These are phyloP conservation scores for Erannis defoliaria DNA, from an alignment of 2,888 invertebrate species.

Conservation along the genomic window DNA sequence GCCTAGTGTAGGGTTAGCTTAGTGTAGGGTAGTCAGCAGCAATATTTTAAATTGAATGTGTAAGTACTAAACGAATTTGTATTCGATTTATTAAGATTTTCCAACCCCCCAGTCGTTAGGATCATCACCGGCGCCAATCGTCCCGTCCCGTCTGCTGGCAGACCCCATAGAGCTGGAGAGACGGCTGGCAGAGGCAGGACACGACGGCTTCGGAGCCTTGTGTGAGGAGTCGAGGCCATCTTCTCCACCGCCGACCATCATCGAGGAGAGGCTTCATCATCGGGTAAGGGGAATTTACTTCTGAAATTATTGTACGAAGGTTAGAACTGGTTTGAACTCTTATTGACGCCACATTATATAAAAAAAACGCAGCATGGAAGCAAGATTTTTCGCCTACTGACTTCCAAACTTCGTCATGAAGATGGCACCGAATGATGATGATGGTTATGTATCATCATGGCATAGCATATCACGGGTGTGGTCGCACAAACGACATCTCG, in stretches of 20 bases:
- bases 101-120: slow-evolving; percentile 85
- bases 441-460: too few species aligned
- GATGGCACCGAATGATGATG: too few species aligned
- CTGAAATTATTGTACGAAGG: not conserved
- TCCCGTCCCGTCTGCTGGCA: slow-evolving; percentile 93
- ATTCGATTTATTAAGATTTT: not conserved
- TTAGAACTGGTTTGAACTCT: not conserved
- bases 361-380: too few species aligned
- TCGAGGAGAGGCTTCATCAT: slow-evolving; percentile 78
- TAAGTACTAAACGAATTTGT: not conserved
- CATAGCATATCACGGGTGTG: too few species aligned
- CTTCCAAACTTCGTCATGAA: too few species aligned
- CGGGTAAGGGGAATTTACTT: slow-evolving; percentile 56
- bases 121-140: slow-evolving; percentile 91
- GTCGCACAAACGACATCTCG: too few species aligned
- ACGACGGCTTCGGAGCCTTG: slow-evolving; percentile 78
- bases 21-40: too few species aligned
- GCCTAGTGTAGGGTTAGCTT: too few species aligned
- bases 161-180: slow-evolving; percentile 94
- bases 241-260: slow-evolving; percentile 76
- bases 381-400: too few species aligned
- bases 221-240: slow-evolving; percentile 74
- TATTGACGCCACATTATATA: too few species aligned
- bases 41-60: too few species aligned
- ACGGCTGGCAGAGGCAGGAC: slow-evolving; percentile 87